Evolutionary conservation across 1,140 invertebrate species (phyloP).

Genomic region (Megathymus violae): DNA sequence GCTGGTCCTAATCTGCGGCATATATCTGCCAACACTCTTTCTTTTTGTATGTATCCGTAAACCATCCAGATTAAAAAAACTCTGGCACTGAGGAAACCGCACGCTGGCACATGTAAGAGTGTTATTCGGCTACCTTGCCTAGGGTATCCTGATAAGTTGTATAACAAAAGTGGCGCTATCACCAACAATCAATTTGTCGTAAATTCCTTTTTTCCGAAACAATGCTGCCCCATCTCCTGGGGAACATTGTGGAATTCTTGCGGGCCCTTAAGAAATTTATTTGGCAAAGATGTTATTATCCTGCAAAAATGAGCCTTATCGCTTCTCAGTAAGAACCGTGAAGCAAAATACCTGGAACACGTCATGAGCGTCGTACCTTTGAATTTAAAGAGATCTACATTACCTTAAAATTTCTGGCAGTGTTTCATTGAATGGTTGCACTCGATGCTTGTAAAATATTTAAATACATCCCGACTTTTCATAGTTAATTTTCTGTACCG

Average conservation of each 20-base stretch:
- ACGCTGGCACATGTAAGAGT: too few species aligned
- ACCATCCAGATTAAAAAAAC: too few species aligned
- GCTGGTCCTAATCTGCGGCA: too few species aligned
- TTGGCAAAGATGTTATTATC: neutral
- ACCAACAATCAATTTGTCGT: neutral
- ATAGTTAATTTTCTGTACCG: too few species aligned
- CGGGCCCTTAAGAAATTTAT: neutral
- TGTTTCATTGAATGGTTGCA: too few species aligned
- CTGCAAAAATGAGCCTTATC: neutral
- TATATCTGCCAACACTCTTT: too few species aligned
- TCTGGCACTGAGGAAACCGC: too few species aligned
- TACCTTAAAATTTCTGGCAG: neutral
- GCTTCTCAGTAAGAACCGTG: neutral
- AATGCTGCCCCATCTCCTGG: neutral
- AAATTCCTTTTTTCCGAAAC: slow-evolving; percentile 5
- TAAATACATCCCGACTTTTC: too few species aligned
- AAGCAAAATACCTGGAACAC: neutral
- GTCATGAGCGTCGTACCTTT: neutral
- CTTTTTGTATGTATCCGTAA: too few species aligned
- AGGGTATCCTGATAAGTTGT: too few species aligned
- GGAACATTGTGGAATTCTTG: neutral
- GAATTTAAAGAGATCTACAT: slow-evolving; percentile 5
- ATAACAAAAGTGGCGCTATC: neutral
- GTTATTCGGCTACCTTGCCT: too few species aligned
- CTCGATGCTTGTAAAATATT: too few species aligned